These are phyloP conservation scores for Drymodes brunneopygia DNA, from an alignment of 2,113 vertebrate genomes.

Conservation along the genomic window DNA sequence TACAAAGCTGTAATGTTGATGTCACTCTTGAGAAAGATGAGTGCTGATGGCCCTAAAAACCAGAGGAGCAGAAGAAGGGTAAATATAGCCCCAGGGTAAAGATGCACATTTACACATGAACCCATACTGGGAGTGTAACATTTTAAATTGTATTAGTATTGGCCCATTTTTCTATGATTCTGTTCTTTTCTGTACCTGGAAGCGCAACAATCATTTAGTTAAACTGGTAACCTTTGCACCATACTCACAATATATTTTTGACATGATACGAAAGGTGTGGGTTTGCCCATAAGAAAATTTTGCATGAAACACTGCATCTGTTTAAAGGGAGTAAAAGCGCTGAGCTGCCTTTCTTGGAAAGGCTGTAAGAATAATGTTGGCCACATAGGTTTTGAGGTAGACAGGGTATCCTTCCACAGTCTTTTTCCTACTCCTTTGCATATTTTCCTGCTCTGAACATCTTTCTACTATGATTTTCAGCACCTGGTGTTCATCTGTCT, in stretches of 20 bases:
- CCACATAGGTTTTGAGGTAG: not conserved
- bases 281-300: not conserved
- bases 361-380: not conserved
- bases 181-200: not conserved
- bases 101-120: not conserved
- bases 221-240: not conserved
- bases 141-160: not conserved
- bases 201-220: not conserved
- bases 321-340: not conserved
- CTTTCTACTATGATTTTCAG: not conserved
- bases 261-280: not conserved
- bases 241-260: not conserved
- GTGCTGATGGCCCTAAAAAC: not conserved
- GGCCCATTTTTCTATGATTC: not conserved
- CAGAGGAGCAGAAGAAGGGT: not conserved
- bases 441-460: not conserved
- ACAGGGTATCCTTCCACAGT: not conserved
- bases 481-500: not conserved
- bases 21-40: not conserved
- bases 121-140: not conserved
- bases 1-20: not conserved
- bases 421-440: not conserved
- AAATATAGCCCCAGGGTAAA: not conserved
- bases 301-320: not conserved
- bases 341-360: not conserved